Percentiles rank a stretch among this genome's conserved stretches.
These are phyloP conservation scores for Leistus spinibarbis DNA, from an alignment of 2,888 invertebrate species.

Conservation along the genomic window DNA sequence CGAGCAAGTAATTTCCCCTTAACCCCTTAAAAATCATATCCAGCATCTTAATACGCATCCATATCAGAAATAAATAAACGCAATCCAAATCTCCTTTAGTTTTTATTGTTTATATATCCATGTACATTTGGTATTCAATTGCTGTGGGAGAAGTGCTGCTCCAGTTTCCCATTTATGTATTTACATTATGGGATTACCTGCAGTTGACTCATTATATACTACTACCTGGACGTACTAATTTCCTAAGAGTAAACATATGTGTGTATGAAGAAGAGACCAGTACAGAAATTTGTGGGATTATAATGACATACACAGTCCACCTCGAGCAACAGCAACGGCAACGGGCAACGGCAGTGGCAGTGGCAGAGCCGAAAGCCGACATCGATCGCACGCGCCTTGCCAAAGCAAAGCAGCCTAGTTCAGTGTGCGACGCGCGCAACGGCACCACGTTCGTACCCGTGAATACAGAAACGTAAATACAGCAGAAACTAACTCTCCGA, in stretches of 20 bases:
- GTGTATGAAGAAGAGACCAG: neutral
- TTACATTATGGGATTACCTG: neutral
- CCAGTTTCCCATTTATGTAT: neutral
- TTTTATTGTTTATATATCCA: too few species aligned
- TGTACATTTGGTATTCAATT: too few species aligned
- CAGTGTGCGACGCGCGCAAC: neutral
- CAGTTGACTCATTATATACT: neutral
- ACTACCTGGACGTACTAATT: neutral
- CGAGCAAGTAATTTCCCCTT: too few species aligned
- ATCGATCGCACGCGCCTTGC: slow-evolving; percentile 1
- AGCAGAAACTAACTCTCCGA: neutral
- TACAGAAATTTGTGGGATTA: neutral
- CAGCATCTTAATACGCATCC: too few species aligned
- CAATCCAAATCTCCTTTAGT: too few species aligned
- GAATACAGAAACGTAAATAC: neutral
- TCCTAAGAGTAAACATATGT: neutral
- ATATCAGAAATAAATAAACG: too few species aligned
- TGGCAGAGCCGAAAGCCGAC: neutral
- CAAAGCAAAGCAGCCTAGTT: neutral
- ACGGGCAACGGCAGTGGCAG: neutral
- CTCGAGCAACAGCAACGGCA: neutral
- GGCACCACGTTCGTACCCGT: neutral
- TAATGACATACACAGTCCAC: neutral
- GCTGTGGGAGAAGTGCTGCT: too few species aligned
- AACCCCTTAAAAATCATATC: too few species aligned